Evolutionary conservation across 2,113 vertebrate species (phyloP).

Genomic region (Trogon melanurus): DNA sequence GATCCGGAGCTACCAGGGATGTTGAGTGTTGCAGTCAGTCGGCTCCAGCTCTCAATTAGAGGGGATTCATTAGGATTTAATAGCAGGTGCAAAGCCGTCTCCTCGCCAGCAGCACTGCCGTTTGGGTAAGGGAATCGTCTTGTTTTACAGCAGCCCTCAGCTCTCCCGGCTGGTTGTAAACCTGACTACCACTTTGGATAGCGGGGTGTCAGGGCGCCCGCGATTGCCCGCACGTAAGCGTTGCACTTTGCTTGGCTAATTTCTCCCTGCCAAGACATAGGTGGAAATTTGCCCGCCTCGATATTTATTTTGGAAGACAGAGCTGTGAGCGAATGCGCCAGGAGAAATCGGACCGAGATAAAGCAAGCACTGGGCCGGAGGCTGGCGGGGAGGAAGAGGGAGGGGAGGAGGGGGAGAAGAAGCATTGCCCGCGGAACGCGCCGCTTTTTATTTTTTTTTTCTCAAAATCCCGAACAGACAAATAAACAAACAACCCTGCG

Average conservation of each 20-base stretch:
- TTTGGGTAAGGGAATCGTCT: background rate
- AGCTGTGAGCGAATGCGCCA: background rate
- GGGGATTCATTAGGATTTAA: slow-evolving; percentile 15
- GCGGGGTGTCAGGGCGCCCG: background rate
- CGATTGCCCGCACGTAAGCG: background rate
- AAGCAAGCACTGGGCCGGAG: background rate
- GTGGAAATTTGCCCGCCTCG: slow-evolving; percentile 6
- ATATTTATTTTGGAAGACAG: background rate
- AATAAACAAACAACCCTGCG: background rate
- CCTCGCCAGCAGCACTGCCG: background rate
- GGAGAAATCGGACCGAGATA: background rate
- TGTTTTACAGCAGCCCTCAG: background rate
- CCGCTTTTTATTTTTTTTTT: background rate
- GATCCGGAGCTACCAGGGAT: background rate
- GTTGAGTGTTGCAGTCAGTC: background rate
- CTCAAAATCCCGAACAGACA: background rate
- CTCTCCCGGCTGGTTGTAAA: background rate
- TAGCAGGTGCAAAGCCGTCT: slow-evolving; percentile 68
- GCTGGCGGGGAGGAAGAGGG: background rate
- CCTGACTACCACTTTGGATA: background rate
- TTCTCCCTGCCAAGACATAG: slow-evolving; percentile 30
- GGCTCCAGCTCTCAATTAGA: background rate
- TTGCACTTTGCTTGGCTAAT: slow-evolving; percentile 25
- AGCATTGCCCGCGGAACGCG: background rate
- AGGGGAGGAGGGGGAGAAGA: no score